Evolutionary conservation across 2,888 invertebrate genomes (phyloP).

Genomic region (Mythimna ferrago): DNA sequence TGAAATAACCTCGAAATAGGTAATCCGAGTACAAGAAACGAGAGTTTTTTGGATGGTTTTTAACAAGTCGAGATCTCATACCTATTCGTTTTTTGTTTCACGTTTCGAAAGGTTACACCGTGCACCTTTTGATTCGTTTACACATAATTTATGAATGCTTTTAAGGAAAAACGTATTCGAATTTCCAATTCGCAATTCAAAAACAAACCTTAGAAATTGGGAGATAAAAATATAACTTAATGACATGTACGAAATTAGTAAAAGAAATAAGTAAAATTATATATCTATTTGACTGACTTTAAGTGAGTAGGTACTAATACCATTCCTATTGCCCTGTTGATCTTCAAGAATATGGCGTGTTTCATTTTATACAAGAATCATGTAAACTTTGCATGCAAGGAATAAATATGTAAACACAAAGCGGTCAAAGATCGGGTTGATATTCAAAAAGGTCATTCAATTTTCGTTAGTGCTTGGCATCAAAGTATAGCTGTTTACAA

Average conservation of each 20-base stretch:
- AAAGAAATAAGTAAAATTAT: too few relatives aligned
- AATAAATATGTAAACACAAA: neutral
- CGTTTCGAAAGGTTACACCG: neutral
- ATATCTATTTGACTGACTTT: neutral
- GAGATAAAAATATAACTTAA: neutral
- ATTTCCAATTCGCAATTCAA: neutral
- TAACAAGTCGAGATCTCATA: neutral
- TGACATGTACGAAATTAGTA: too few relatives aligned
- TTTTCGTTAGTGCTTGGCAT: constrained; percentile 29
- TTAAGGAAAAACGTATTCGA: neutral
- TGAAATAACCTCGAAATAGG: constrained; percentile 25
- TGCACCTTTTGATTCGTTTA: neutral
- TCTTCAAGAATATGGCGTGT: neutral
- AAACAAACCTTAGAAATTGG: neutral
- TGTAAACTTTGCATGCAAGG: neutral
- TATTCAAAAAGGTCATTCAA: constrained; percentile 31
- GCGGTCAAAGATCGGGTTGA: constrained; percentile 19
- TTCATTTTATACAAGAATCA: neutral
- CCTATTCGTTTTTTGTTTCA: constrained; percentile 9
- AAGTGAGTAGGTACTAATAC: neutral
- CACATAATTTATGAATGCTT: neutral
- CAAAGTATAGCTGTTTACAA: constrained; percentile 25
- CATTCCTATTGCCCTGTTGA: neutral
- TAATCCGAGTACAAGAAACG: constrained; percentile 16
- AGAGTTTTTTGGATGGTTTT: constrained; percentile 5